phyloP scores from a whole-genome alignment of 92 coral and sea anemone species.

The Phenganax subtilis region DNA sequence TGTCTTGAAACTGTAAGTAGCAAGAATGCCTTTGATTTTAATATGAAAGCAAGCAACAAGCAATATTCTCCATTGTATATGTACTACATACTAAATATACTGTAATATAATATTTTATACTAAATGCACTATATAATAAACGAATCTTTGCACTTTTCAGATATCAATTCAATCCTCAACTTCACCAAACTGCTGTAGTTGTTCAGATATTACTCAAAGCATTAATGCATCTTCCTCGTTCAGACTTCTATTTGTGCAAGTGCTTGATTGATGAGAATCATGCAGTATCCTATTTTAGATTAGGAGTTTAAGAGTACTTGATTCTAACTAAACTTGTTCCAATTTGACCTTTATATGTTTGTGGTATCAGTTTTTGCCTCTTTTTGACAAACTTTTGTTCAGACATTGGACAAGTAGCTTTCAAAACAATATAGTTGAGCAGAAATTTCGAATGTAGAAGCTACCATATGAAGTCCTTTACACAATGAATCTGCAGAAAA shows the following conservation, averaged over 20 bases:
- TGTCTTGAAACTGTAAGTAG: slow-evolving; percentile 83
- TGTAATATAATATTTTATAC: too few species aligned
- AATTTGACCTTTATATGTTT: too few species aligned
- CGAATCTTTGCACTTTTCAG: slow-evolving; percentile 28
- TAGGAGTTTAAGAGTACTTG: not conserved
- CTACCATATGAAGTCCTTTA: too few species aligned
- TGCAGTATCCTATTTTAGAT: slow-evolving; percentile 65
- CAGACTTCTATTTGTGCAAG: slow-evolving; percentile 89
- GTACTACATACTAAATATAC: not conserved
- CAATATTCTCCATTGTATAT: not conserved
- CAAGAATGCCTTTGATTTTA: not conserved
- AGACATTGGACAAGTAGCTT: too few species aligned
- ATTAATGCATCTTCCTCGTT: slow-evolving; percentile 88
- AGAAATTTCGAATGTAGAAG: not conserved
- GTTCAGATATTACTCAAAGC: slow-evolving; percentile 88
- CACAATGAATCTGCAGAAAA: too few species aligned
- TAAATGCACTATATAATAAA: not conserved
- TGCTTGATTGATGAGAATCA: slow-evolving; percentile 89
- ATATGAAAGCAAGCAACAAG: too few species aligned
- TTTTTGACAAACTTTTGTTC: too few species aligned
- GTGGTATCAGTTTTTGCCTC: too few species aligned
- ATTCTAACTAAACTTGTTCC: too few species aligned
- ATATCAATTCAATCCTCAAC: slow-evolving; percentile 92
- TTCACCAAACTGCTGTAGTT: slow-evolving; percentile 78
- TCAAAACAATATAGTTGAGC: not conserved